phyloP scores from a whole-genome alignment of 1,140 invertebrate genomes.

The Dreissena polymorpha region DNA sequence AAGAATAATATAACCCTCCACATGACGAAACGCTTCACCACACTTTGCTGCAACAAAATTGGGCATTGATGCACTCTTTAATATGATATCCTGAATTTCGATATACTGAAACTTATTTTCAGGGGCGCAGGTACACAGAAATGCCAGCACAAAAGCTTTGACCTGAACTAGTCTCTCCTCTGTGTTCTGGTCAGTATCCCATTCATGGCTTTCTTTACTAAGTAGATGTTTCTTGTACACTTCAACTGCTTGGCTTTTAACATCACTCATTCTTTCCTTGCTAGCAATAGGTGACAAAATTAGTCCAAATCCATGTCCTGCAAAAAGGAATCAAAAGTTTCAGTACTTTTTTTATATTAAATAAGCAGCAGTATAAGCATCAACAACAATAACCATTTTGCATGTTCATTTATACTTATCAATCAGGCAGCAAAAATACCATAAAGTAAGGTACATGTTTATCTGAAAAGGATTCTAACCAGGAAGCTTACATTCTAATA shows the following conservation, averaged over 20 bases:
- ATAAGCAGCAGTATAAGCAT: too few relatives aligned
- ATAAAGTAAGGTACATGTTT: neutral
- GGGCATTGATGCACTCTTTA: constrained; percentile 34
- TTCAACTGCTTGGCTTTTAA: constrained; percentile 1
- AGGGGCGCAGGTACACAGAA: constrained; percentile 1
- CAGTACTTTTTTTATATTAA: too few relatives aligned
- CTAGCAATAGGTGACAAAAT: too few relatives aligned
- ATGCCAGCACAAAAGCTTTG: constrained; percentile 12
- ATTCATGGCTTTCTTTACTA: neutral
- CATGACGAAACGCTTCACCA: constrained; percentile 53
- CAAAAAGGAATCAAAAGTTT: too few relatives aligned
- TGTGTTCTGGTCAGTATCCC: neutral
- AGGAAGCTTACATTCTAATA: too few relatives aligned
- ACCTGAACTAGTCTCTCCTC: too few relatives aligned
- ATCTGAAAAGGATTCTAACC: neutral
- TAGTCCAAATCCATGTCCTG: too few relatives aligned
- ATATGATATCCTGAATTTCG: constrained; percentile 48
- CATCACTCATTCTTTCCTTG: constrained; percentile 16
- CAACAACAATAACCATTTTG: too few relatives aligned
- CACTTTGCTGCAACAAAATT: constrained; percentile 48
- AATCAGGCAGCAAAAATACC: too few relatives aligned
- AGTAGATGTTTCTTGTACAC: neutral
- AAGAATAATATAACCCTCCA: constrained; percentile 63
- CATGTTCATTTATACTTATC: too few relatives aligned
- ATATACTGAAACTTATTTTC: constrained; percentile 41